Base-by-base conservation (phyloP, 2,113 vertebrate genomes). In the Strix aluco region DNA sequence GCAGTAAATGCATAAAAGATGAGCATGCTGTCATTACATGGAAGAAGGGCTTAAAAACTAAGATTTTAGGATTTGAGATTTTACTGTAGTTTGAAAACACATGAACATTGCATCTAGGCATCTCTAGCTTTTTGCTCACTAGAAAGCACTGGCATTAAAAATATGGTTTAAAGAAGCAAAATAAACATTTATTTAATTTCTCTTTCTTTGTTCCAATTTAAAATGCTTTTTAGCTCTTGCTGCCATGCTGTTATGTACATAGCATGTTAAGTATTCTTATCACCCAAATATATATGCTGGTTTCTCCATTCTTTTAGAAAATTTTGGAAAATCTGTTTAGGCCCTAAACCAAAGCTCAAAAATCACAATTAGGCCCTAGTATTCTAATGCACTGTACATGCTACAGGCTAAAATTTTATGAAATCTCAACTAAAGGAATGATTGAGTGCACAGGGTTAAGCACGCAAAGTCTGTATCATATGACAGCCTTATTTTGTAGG, bases 391-490 rank as follows among this genome's bases (percentile, higher is more conserved):
- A 38, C 9, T 70, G 20, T 44, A 75, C 13, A 36, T 42, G 42
- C 66, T 46, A 29, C 27, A 58, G 29, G 11, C 63, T 79, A 79
- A 57, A 21, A 58, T 66, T 67, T 66, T 58, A 82, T 23, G 18
- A 82, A 82, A 62, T 54, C 30, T 54, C 25, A 54, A 13, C 23
- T 86, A 36, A 73, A 78, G 13, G 40, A 92, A 46, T 38, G 30
- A 85, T 4, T 61, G 47, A 42, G 10, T 22, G 6, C 0, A 0
- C 7, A 72, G 40, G 4, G 40, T 66, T 71, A 75, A 82, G 46
- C 10, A 54, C 18, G 66, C 4, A 15, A 88, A 51, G 66, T 79
- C 21, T 71, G 0, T 40, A 49, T 47, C 19, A 23, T 16, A 55
- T 8, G 18, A 81, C 2, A 74, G 21, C 4, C 14, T 63, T 79